Evolutionary conservation across 35 echinoderm and acorn worm species (phyloP).

Genomic region (Ptychodera flava): DNA sequence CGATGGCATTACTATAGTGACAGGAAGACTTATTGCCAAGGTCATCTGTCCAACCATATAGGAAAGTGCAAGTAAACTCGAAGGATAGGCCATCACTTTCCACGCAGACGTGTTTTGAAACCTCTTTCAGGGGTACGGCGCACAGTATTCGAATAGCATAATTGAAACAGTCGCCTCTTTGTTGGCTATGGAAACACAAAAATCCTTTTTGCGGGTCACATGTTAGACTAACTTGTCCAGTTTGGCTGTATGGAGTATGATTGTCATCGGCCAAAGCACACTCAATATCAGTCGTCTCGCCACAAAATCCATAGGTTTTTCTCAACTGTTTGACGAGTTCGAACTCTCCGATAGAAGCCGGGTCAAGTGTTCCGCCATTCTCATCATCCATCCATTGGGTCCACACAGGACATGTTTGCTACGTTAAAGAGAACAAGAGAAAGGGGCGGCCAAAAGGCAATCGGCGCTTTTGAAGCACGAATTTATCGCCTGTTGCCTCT

Average conservation of each 20-base stretch:
- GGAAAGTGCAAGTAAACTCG: no score
- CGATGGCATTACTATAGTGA: no score
- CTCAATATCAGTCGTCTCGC: background rate
- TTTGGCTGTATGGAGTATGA: background rate
- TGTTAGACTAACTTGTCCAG: background rate
- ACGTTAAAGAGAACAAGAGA: no score
- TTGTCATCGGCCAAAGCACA: background rate
- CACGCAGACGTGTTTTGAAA: no score
- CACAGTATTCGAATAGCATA: background rate
- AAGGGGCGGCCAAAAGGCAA: no score
- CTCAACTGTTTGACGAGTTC: background rate
- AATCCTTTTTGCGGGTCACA: background rate
- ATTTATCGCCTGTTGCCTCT: no score
- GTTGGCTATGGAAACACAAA: background rate
- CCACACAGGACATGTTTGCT: no score
- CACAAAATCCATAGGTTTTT: conserved; percentile 5
- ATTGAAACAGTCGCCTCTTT: background rate
- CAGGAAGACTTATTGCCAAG: no score
- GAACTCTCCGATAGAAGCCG: conserved; percentile 4
- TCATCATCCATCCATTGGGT: conserved; percentile 20
- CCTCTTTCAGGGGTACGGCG: no score
- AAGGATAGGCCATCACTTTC: no score
- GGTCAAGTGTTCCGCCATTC: background rate
- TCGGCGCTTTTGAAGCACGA: no score
- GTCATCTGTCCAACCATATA: no score